These are phyloP conservation scores for Drosophila virilis DNA, from an alignment of 1,140 invertebrate genomes.

Conservation along the genomic window DNA sequence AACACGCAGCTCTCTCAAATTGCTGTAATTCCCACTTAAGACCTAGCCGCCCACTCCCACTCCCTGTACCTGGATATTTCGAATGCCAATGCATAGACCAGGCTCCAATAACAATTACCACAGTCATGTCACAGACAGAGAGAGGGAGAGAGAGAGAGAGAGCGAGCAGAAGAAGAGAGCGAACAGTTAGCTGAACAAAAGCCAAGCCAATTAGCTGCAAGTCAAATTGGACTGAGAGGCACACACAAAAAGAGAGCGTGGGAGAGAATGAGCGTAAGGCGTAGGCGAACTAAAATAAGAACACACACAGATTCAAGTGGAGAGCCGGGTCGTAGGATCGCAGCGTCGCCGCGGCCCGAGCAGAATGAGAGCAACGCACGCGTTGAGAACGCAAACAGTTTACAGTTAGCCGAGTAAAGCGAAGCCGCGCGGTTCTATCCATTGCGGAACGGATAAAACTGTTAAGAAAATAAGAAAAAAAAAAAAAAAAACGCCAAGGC, in stretches of 20 bases:
- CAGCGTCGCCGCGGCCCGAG: slow-evolving; percentile 10
- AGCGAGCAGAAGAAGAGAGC: neutral
- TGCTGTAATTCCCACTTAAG: slow-evolving; percentile 9
- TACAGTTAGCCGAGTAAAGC: slow-evolving; percentile 70
- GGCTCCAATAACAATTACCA: slow-evolving; percentile 35
- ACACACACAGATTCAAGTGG: slow-evolving; percentile 46
- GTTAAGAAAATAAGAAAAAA: neutral
- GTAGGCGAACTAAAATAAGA: slow-evolving; percentile 75
- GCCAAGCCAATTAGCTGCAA: slow-evolving; percentile 41
- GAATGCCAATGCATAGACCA: slow-evolving; percentile 25
- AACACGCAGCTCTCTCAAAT: neutral
- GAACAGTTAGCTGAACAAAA: neutral
- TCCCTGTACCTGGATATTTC: slow-evolving; percentile 19
- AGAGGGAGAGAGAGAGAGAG: slow-evolving; percentile 5
- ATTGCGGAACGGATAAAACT: slow-evolving; percentile 24
- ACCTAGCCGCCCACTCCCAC: neutral
- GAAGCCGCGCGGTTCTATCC: slow-evolving; percentile 56
- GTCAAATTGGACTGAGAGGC: slow-evolving; percentile 8
- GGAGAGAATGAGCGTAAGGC: slow-evolving; percentile 41
- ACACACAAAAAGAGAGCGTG: neutral
- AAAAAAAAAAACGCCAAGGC: slow-evolving; percentile 12
- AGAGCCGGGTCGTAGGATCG: slow-evolving; percentile 10
- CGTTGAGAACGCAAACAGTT: slow-evolving; percentile 33
- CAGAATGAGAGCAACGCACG: slow-evolving; percentile 31
- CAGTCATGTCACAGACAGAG: slow-evolving; percentile 6